These are phyloP conservation scores for Serripes groenlandicus DNA, from an alignment of 2,888 invertebrate genomes.

Conservation along the genomic window DNA sequence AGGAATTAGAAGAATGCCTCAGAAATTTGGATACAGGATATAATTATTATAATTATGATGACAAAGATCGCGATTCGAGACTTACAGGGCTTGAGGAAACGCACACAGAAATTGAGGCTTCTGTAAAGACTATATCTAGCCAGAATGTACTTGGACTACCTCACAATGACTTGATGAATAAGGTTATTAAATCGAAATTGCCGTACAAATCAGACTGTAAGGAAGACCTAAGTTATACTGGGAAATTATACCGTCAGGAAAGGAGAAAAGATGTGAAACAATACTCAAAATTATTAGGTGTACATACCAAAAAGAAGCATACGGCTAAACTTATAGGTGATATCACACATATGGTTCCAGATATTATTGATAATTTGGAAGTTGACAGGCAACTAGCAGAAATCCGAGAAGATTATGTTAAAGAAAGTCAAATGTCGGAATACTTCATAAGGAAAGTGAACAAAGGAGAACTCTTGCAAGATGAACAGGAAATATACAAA, in stretches of 20 bases:
- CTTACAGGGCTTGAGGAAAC: not conserved
- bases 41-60: not conserved
- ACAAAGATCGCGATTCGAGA: not conserved
- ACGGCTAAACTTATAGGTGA: not conserved
- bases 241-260: not conserved
- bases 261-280: slow-evolving; percentile 11
- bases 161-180: slow-evolving; percentile 6
- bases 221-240: not conserved
- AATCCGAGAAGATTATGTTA: too few species aligned
- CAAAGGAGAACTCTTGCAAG: too few species aligned
- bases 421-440: too few species aligned
- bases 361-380: too few species aligned
- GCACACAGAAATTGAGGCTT: not conserved
- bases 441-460: too few species aligned
- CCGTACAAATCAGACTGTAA: not conserved
- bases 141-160: slow-evolving; percentile 9
- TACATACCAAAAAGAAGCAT: not conserved
- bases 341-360: not conserved
- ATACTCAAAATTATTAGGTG: not conserved
- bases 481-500: too few species aligned
- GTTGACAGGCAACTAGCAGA: too few species aligned
- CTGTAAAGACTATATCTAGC: not conserved
- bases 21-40: slow-evolving; percentile 4
- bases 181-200: slow-evolving; percentile 8
- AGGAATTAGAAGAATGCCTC: slow-evolving; percentile 1